Evolutionary conservation across 1,140 invertebrate genomes (phyloP), one percentile per base, ranked within the genome.

Genomic region (Cydia fagiglandana): DNA sequence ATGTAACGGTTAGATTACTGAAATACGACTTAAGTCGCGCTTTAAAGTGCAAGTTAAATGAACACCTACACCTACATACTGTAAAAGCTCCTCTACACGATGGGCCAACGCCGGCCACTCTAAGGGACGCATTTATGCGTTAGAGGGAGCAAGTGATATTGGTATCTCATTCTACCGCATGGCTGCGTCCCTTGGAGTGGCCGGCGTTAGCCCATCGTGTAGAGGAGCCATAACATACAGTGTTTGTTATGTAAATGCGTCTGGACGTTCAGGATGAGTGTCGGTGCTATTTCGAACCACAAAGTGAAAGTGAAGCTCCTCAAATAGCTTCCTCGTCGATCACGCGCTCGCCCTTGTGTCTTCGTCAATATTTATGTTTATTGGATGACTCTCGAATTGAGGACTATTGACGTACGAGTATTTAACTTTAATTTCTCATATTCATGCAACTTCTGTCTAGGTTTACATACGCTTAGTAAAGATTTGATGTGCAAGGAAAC

Each of bases 301-400:
- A 79, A 75, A 80, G 79, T 80, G 79, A 82, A 78, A 81, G 81
- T 77, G 76, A 79, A 77, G 74, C 76, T 79, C 66, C 17, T 38
- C 66, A 70, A 70, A 70, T 70, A 70, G 66, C 66, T 34, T 34
- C 28, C 15, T 38, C 66, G 66, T n/a, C 66, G 34, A 17, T 70
- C 66, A 70, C 66, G 66, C 66, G 66, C n/a, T 70, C n/a, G 34
- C 30, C 66, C 28, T 17, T 38, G 64, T 17, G 30, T 12, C 30
- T 38, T 6, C 5, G 66, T 38, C 15, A 41, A 41, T 70, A 45
- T 70, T 38, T 34, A 70, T 70, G 24, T 41, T 70, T 15, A 41
- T 61, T 24, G 20, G 20, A 61, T 24, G 56, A 61, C 56, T 61
- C 56, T 61, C 56, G 56, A 24, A 61, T 61, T 61, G 56, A 61